Evolutionary conservation across 1,140 invertebrate species (phyloP), one percentile per base, ranked within the genome.

Genomic region (Acyrthosiphon pisum): DNA sequence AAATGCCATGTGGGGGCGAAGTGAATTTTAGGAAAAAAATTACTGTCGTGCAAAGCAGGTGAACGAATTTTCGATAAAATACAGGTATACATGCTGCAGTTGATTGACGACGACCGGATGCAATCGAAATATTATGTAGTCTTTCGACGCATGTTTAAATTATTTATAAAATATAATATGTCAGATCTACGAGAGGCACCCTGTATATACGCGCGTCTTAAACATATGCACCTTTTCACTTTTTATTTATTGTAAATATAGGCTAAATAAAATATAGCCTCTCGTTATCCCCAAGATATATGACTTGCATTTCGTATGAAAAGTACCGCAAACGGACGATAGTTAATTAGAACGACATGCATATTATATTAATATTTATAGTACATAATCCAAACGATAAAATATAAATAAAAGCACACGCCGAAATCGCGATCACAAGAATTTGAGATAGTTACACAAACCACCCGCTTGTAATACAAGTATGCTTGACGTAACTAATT

Each of bases 61-160:
- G 89, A 23, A 90, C 35, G 26, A 90, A 68, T 60, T 41, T 44
- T 7, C 89, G 22, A 56, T 35, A 48, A 48, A 20, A 88, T 88
- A 88, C 37, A 22, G 2, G 11, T 20, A 87, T 35, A n/a, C 26
- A 46, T 26, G 4, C 14, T 18, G 7, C 48, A 11, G 30, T 56
- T 41, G 88, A 89, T 89, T 26, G 88, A 89, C 3, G 88, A 53
- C 35, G 50, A 89, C 50, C n/a, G 50, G 88, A 89, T 37, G 22
- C 50, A 53, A 89, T 89, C n/a, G 35, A 89, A 86, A 37, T 86
- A 76, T 68, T 18, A 68, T 35, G 18, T n/a, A n/a, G 30, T 35
- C 30, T 6, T n/a, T 76, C 30, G 30, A 76, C 1, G 60, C 6
- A 76, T 30, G n/a, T n/a, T 76, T 76, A 76, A 76, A 76, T 76